Percentiles rank a stretch among this genome's conserved stretches.
Conservation (phyloP, 2,113 vertebrate genomes). For the Bucco capensis region DNA sequence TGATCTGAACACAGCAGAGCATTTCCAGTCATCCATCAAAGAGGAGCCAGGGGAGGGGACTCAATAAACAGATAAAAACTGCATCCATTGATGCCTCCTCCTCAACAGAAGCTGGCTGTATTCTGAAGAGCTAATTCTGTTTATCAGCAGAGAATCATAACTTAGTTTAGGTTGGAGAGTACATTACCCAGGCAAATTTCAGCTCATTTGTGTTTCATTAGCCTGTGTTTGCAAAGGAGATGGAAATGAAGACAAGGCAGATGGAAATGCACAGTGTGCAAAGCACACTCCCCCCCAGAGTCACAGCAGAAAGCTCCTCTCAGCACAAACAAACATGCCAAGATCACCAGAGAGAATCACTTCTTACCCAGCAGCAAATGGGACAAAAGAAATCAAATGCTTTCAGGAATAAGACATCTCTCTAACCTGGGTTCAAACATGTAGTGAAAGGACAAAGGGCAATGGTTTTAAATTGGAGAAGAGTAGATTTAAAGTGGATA, state of each 20-base stretch:
- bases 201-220: background rate
- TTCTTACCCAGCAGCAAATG: background rate
- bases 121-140: background rate
- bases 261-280: background rate
- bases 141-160: background rate
- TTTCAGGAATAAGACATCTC: background rate
- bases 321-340: background rate
- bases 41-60: background rate
- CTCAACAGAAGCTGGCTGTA: background rate
- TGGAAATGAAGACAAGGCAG: background rate
- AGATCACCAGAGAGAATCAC: background rate
- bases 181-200: background rate
- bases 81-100: background rate
- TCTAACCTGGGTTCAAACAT: too few relatives aligned
- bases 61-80: background rate
- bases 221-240: background rate
- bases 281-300: background rate
- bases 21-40: conserved; percentile 58
- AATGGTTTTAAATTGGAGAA: too few relatives aligned
- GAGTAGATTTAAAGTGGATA: too few relatives aligned
- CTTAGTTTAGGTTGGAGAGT: too few relatives aligned
- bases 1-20: conserved; percentile 75
- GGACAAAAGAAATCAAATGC: background rate
- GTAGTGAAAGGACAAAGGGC: too few relatives aligned
- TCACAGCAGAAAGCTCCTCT: background rate